Evolutionary conservation across 2,888 invertebrate species (phyloP).

Genomic region (Pollenia amentaria): DNA sequence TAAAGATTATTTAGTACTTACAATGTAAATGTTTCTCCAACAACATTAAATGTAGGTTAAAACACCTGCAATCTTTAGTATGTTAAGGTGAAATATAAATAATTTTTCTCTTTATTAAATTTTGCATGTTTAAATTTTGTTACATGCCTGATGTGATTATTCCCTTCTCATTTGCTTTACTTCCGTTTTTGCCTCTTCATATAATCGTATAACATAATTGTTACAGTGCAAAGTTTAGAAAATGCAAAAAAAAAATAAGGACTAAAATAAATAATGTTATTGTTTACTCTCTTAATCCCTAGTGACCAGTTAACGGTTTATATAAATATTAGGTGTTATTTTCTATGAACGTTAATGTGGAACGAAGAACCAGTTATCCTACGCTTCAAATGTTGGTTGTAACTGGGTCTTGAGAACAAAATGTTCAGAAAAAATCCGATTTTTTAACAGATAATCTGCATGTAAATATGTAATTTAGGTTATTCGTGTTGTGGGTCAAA

Average conservation of each 20-base stretch:
- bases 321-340: too few species aligned
- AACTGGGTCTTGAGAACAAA: too few species aligned
- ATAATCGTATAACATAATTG: constrained; percentile 2
- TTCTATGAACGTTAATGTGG: too few species aligned
- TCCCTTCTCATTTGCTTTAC: neutral
- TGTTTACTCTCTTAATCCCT: neutral
- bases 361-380: too few species aligned
- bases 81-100: constrained; percentile 44
- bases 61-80: constrained; percentile 41
- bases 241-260: neutral
- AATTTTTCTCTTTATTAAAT: constrained; percentile 13
- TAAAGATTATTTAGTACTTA: constrained; percentile 37
- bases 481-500: too few species aligned
- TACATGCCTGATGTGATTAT: constrained; percentile 4
- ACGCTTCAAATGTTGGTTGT: too few species aligned
- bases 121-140: constrained; percentile 47
- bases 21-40: constrained; percentile 39
- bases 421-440: too few species aligned
- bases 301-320: neutral
- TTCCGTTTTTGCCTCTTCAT: neutral
- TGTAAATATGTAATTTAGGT: too few species aligned
- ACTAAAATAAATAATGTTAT: neutral
- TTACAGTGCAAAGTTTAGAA: constrained; percentile 20
- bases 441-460: too few species aligned
- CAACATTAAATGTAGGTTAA: constrained; percentile 49